Base-by-base conservation (phyloP, 2,888 invertebrate genomes). In the Synergus gifuensis region DNA sequence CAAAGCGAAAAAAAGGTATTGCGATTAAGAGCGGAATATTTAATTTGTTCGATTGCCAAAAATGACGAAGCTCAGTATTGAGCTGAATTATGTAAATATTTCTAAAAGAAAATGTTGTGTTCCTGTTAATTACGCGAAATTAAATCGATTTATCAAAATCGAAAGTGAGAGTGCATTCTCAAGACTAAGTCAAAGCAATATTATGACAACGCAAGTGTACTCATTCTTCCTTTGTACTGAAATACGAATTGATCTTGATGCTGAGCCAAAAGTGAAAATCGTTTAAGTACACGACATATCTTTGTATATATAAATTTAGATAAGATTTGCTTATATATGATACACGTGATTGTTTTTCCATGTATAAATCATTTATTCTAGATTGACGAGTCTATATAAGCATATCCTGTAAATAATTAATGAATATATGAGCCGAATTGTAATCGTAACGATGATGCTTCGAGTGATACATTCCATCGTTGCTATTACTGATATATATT, bases 401-500 rank as follows among this genome's bases (percentile, higher is more conserved):
- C 73, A 58, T 73, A 73, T 54, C 12, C 69, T 83, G 83, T 83
- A 83, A 28, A 83, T 83, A 83, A 80, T 69, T 79, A 79, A 62
- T 80, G 79, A 76, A 83, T 77, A 81, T 78, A 83, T 36, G 81
- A 67, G 67, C 78, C 42, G 82, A 77, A 81, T 82, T 82, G 62
- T 81, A 81, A 81, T 82, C 78, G 77, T 82, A 79, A 83, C 78
- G 73, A 64, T 77, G 77, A 63, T 44, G 76, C 67, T 80, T 76
- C 77, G 67, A 11, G 18, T 22, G 28, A 79, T 77, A 69, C 78
- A 78, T 60, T 82, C 78, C 78, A 81, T 82, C 82, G 78, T 85
- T 83, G 81, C 85, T 85, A 79, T 85, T 84, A 80, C 85, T 82
- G 82, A 80, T 69, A 81, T 79, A 79, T 82, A 78, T 82, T 83